phyloP scores from a whole-genome alignment of 2,888 invertebrate genomes.

The Cantharis rufa region DNA sequence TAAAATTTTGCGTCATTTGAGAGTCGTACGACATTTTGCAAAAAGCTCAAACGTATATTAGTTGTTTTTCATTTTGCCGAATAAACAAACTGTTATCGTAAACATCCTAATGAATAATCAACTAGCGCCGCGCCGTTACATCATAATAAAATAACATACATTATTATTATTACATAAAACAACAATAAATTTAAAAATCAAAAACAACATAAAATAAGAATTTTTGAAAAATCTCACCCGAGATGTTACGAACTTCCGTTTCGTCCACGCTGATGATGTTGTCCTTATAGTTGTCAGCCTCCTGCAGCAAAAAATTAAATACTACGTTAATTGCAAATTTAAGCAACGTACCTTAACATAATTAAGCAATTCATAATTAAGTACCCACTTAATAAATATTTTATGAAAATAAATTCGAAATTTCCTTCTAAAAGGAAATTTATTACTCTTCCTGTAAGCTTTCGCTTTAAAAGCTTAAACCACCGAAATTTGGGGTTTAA shows the following conservation, averaged over 20 bases:
- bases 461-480: background rate
- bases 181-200: background rate
- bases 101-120: background rate
- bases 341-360: background rate
- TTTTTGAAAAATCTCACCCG: background rate
- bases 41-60: background rate
- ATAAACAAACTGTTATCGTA: background rate
- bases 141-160: background rate
- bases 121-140: background rate
- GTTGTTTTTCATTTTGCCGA: background rate
- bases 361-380: background rate
- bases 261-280: constrained; percentile 6
- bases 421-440: background rate
- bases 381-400: background rate
- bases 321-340: background rate
- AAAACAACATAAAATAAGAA: background rate
- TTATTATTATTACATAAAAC: background rate
- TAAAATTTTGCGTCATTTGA: background rate
- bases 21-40: background rate
- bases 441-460: background rate
- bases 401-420: background rate
- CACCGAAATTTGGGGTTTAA: background rate
- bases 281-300: constrained; percentile 31
- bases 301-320: constrained; percentile 15
- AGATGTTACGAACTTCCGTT: constrained; percentile 7